Percentiles rank a stretch among this genome's conserved stretches.
phyloP scores from a whole-genome alignment of 2,888 invertebrate species.

The Temnothorax ravouxi region DNA sequence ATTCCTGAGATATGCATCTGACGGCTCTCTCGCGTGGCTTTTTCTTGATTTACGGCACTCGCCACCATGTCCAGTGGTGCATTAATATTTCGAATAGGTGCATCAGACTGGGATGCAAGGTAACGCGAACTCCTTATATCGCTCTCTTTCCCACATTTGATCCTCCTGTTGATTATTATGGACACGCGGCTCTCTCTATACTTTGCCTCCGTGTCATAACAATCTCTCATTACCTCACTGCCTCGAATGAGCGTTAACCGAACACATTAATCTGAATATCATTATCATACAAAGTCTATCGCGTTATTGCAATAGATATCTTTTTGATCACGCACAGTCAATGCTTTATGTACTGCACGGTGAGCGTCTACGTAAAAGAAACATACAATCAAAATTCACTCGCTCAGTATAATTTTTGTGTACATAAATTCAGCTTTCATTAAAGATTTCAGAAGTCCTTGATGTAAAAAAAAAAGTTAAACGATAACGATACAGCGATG shows the following conservation, averaged over 20 bases:
- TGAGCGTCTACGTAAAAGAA: neutral
- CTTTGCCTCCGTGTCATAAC: constrained; percentile 6
- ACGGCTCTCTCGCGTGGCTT: constrained; percentile 44
- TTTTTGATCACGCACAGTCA: neutral
- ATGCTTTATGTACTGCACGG: neutral
- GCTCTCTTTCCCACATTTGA: neutral
- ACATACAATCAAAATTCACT: neutral
- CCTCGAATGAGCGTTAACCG: constrained; percentile 9
- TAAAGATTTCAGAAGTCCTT: neutral
- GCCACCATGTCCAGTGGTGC: constrained; percentile 45
- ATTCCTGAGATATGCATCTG: constrained; percentile 67
- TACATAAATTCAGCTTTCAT: neutral
- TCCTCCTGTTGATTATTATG: constrained; percentile 32
- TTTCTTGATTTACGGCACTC: constrained; percentile 65
- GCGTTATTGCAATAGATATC: neutral
- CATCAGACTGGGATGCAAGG: constrained; percentile 36
- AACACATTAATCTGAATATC: constrained; percentile 37
- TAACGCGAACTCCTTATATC: constrained; percentile 9
- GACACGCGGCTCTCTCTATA: constrained; percentile 3
- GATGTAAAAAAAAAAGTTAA: neutral
- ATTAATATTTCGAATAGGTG: constrained; percentile 62
- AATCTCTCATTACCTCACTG: constrained; percentile 12
- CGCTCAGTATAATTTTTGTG: neutral
- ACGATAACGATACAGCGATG: neutral
- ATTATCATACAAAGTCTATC: constrained; percentile 29